Evolutionary conservation across 2,113 vertebrate species (phyloP), one percentile per base, ranked within the genome.

Genomic region (Peromyscus polionotus): DNA sequence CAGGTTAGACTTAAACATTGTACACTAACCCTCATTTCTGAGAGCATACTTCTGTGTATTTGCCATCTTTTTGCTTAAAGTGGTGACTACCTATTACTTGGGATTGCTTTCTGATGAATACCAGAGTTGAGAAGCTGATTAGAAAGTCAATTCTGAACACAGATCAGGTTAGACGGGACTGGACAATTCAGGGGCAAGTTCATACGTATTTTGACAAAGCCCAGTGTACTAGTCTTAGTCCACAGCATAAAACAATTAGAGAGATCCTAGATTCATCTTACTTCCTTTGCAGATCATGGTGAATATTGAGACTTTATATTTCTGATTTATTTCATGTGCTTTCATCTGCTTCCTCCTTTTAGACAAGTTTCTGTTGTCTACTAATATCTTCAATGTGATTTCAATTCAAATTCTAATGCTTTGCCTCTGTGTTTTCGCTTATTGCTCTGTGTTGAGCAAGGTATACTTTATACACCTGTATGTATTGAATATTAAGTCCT

Each of bases 381-480:
- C 85, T 68, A 88, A 59, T 88, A 70, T 31, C 0, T 54, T 91
- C 48, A 42, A 33, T 76, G 48, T 68, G 20, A 28, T 22, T 67
- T 80, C 13, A 61, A 33, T 33, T 94, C 19, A 86, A 76, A 14
- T 28, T 20, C 33, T 77, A 17, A 81, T 80, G 67, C 16, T 22
- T 59, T 86, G 72, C 10, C 92, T 94, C 90, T 84, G 6, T 75
- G 31, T 85, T 91, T 94, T 76, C 54, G 16, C 61, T 97, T 79
- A 9, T 59, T 73, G 36, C 51, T 89, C 86, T 93, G 20, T 92
- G 22, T 91, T 61, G 31, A 89, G 1, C 36, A 80, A 70, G 1
- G 12, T 81, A 13, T 67, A 86, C 63, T 84, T 96, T 65, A 45
- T 90, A 72, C 14, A n/a, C 14, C 28, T 95, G 11, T 2, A 22